Evolutionary conservation across 1,140 invertebrate genomes (phyloP).

Genomic region (Sipha flava): DNA sequence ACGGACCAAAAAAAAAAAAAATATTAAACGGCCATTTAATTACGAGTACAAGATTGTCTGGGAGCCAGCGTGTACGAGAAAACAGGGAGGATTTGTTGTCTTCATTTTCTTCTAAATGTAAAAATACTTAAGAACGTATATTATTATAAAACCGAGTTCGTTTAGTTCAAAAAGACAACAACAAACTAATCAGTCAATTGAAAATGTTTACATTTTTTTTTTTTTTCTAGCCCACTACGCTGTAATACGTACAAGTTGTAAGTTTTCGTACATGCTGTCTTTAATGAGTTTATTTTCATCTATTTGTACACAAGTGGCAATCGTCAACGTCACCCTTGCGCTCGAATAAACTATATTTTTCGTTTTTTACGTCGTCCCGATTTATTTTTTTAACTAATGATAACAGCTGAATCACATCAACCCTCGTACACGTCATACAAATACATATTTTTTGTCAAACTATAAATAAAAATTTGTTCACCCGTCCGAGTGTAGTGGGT

Average conservation of each 20-base stretch:
- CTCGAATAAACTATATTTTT: not conserved
- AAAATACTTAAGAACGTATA: too few species aligned
- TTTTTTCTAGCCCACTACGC: not conserved
- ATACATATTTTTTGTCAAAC: not conserved
- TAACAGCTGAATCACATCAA: not conserved
- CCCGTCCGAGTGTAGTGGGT: not conserved
- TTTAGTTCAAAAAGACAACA: too few species aligned
- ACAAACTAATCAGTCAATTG: not conserved
- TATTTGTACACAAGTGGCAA: not conserved
- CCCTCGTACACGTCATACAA: not conserved
- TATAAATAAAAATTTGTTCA: not conserved
- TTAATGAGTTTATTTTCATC: slow-evolving; percentile 4
- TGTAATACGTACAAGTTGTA: not conserved
- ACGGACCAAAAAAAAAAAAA: not conserved
- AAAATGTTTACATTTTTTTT: not conserved
- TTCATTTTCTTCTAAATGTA: not conserved
- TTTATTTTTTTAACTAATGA: slow-evolving; percentile 8
- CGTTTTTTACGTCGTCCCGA: not conserved
- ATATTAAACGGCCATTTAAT: not conserved
- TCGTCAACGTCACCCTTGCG: not conserved
- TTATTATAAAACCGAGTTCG: too few species aligned
- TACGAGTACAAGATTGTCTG: slow-evolving; percentile 5
- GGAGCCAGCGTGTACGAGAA: not conserved
- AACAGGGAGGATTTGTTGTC: not conserved
- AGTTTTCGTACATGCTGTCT: too few species aligned